Evolutionary conservation across 2,888 invertebrate genomes (phyloP), one percentile per base, ranked within the genome.

Genomic region (Buathra laborator): DNA sequence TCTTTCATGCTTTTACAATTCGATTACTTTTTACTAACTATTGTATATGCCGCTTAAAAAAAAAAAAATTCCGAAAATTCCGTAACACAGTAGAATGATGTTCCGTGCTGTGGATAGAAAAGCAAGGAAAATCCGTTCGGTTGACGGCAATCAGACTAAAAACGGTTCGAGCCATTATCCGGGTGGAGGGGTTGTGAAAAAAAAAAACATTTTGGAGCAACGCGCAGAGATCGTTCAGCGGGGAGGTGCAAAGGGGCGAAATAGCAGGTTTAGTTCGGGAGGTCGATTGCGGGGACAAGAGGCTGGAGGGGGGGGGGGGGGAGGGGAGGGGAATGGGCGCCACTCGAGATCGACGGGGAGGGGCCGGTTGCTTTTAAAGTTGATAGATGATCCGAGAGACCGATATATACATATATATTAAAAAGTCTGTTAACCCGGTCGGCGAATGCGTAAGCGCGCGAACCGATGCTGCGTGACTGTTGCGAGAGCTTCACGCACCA

Each of bases 381-480:
- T 77, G 81, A 82, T 70, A 71, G 76, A 76, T 82, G 70, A 46
- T 76, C 76, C 53, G 37, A 48, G 66, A 29, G n/a, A 24, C 10
- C 29, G 14, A 24, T 59, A 19, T 24, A 59, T 56, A 51, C 14
- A 48, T 66, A 76, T 16, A 64, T 37, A 66, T 53, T 43, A 9
- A 43, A 66, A 67, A 67, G 29, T 3, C 66, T 44, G 53, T 67
- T 67, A 56, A 56, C 32, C 67, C 76, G 16, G 19, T 56, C 37
- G 66, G 53, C 19, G 43, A 68, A 16, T 44, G 43, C 44, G 16
- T 51, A 67, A 46, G 19, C 59, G 59, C 29, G 29, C 29, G 29
- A 59, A 12, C 29, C 29, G 29, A 24, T 59, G 59, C 59, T 59
- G 59, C 59, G 24, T 32, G 32, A 10, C 59, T 29, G 59, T 24